These are phyloP conservation scores for Drosophila novamexicana DNA, from an alignment of 1,140 invertebrate genomes.

Conservation along the genomic window DNA sequence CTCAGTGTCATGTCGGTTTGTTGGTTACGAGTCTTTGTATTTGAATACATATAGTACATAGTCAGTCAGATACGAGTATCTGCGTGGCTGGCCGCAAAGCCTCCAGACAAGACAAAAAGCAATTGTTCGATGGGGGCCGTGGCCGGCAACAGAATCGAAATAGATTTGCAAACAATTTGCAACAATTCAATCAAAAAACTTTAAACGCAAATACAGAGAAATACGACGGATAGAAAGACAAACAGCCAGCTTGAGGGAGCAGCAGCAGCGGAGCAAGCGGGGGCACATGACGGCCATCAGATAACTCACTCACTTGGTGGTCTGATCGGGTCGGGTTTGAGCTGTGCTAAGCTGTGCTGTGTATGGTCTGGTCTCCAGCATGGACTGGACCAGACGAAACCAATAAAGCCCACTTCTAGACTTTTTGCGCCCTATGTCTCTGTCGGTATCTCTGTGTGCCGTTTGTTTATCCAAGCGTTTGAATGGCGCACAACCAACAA, in stretches of 20 bases:
- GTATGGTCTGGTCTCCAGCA: constrained; percentile 11
- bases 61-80: constrained; percentile 29
- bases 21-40: constrained; percentile 53
- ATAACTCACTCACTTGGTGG: constrained; percentile 82
- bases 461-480: constrained; percentile 78
- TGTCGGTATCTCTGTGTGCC: constrained; percentile 41
- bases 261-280: constrained; percentile 18
- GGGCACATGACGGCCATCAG: constrained; percentile 64
- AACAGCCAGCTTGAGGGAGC: constrained; percentile 23
- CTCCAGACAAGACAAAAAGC: constrained; percentile 77
- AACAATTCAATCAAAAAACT: constrained; percentile 83
- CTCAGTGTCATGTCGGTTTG: constrained; percentile 75
- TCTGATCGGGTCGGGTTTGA: constrained; percentile 34
- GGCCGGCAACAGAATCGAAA: constrained; percentile 55
- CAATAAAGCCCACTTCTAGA: constrained; percentile 60
- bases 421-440: constrained; percentile 64
- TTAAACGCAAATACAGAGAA: constrained; percentile 78
- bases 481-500: constrained; percentile 62
- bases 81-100: constrained; percentile 77
- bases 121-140: constrained; percentile 71
- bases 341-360: constrained; percentile 2
- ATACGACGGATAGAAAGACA: constrained; percentile 39
- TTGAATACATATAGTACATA: constrained; percentile 32
- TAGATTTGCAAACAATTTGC: constrained; percentile 83
- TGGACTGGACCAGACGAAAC: constrained; percentile 38